These are phyloP conservation scores for Halocaridina rubra DNA, from an alignment of 2,888 invertebrate genomes.

Conservation along the genomic window DNA sequence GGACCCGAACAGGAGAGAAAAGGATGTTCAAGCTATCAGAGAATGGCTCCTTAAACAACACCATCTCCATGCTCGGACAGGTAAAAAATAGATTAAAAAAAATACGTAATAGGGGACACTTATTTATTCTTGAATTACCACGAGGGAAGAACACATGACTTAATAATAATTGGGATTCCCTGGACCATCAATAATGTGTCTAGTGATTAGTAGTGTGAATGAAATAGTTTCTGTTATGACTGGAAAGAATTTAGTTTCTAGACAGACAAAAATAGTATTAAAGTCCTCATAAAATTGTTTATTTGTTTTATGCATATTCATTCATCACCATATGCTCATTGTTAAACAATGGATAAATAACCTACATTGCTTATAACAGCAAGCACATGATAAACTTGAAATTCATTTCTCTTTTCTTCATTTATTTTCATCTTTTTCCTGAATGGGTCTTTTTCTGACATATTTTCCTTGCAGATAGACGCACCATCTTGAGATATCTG, in stretches of 20 bases:
- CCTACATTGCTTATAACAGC: neutral
- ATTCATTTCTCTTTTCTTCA: neutral
- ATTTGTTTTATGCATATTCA: neutral
- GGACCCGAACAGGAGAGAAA: slow-evolving; percentile 70
- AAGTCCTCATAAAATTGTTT: neutral
- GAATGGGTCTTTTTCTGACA: no score
- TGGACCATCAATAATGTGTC: no score
- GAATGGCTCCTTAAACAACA: slow-evolving; percentile 74
- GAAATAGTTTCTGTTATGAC: no score
- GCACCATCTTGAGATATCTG: slow-evolving; percentile 77
- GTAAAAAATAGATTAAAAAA: no score
- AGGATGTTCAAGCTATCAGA: slow-evolving; percentile 72
- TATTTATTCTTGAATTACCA: no score
- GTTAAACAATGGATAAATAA: neutral
- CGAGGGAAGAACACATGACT: no score
- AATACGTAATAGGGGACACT: no score
- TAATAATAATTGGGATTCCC: no score
- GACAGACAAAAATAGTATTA: no score
- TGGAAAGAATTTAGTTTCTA: no score
- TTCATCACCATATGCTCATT: neutral
- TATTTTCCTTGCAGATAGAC: slow-evolving; percentile 57
- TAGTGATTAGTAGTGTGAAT: no score
- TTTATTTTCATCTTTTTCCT: neutral
- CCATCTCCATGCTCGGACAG: slow-evolving; percentile 74
- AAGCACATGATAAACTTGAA: neutral